A percentile compares a stretch with the other conserved stretches of the same genome.
Evolutionary conservation across 2,888 invertebrate species (phyloP).

Genomic region (Dascillus cervinus): DNA sequence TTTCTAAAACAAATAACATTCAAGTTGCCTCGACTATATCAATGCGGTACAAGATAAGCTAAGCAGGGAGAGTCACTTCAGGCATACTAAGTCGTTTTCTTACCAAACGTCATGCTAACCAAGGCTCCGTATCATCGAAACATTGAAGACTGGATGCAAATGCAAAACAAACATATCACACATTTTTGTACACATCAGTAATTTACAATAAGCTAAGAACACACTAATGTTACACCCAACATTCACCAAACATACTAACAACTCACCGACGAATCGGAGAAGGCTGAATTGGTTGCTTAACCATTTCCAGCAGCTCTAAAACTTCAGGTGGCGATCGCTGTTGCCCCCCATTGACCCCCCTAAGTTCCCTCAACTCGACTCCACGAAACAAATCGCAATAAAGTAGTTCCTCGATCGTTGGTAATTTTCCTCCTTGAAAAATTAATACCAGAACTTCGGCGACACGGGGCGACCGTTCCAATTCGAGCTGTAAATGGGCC

Average conservation of each 20-base stretch:
- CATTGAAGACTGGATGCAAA: constrained; percentile 33
- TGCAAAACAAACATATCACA: constrained; percentile 3
- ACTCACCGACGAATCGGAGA: constrained; percentile 34
- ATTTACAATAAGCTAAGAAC: too few relatives aligned
- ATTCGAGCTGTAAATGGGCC: constrained; percentile 61
- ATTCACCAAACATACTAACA: not conserved
- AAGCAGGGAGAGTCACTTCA: not conserved
- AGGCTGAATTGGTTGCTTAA: constrained; percentile 30
- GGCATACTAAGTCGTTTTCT: constrained; percentile 5
- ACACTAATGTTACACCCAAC: constrained; percentile 7
- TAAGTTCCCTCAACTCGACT: constrained; percentile 81
- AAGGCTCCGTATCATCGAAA: constrained; percentile 33
- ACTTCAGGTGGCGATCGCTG: constrained; percentile 30
- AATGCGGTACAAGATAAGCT: too few relatives aligned
- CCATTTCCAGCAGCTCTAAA: constrained; percentile 32
- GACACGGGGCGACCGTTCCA: constrained; percentile 66
- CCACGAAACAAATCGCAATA: constrained; percentile 79
- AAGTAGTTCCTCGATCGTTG: constrained; percentile 71
- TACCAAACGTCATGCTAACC: constrained; percentile 34
- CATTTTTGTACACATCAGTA: too few relatives aligned
- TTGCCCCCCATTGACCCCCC: constrained; percentile 67
- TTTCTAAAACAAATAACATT: too few relatives aligned
- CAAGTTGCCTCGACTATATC: too few relatives aligned
- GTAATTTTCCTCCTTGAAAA: constrained; percentile 55
- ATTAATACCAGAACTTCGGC: constrained; percentile 21